These are phyloP conservation scores for Chloroceryle inda DNA, from an alignment of 2,797 vertebrate species.

Conservation along the genomic window DNA sequence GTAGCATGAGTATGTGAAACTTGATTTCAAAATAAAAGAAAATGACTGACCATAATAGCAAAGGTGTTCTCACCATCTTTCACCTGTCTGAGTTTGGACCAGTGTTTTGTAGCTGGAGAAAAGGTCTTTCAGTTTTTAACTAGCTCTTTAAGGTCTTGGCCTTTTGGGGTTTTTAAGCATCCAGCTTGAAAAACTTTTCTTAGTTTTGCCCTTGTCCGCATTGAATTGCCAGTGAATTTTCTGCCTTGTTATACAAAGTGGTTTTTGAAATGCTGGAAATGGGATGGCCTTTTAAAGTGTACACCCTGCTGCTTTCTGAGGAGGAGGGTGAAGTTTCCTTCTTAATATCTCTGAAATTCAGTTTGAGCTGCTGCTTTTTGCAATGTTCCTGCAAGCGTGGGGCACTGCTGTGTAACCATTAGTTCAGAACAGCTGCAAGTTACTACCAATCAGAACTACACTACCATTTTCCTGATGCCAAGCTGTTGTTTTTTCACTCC, in stretches of 20 bases:
- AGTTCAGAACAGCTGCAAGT: not conserved
- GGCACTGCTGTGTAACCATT: not conserved
- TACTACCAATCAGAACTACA: not conserved
- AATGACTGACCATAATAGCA: not conserved
- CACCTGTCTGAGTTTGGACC: not conserved
- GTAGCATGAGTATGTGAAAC: not conserved
- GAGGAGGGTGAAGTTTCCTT: not conserved
- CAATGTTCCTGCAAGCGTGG: not conserved
- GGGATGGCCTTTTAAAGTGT: not conserved
- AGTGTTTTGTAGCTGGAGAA: not conserved
- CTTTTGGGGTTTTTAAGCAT: not conserved
- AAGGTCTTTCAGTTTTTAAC: not conserved
- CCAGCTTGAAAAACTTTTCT: not conserved
- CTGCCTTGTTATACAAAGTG: not conserved
- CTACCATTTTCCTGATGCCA: not conserved
- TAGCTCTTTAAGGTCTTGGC: not conserved
- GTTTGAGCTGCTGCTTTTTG: not conserved
- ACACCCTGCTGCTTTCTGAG: not conserved
- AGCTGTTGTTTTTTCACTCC: not conserved
- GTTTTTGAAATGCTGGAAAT: slow-evolving; percentile 3
- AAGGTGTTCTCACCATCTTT: not conserved
- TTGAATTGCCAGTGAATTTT: slow-evolving; percentile 7
- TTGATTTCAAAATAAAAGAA: not conserved
- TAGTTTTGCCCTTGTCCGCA: not conserved
- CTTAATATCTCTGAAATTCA: not conserved